Evolutionary conservation across 1,140 invertebrate species (phyloP).

Genomic region (Lasioglossum albipes): DNA sequence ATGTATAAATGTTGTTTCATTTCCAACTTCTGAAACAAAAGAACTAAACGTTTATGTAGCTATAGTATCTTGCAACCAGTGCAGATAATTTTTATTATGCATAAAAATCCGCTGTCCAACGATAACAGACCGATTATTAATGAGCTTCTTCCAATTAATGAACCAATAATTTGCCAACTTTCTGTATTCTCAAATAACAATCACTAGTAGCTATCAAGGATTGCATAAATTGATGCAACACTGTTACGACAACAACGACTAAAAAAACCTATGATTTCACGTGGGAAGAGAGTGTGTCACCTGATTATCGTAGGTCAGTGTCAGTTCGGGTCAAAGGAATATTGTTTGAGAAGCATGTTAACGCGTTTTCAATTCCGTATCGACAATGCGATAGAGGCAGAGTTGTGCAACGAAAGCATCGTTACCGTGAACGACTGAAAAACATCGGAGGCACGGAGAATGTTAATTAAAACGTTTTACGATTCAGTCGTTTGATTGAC

Average conservation of each 20-base stretch:
- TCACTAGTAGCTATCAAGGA: not conserved
- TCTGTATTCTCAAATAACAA: not conserved
- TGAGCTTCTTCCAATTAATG: not conserved
- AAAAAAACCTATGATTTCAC: not conserved
- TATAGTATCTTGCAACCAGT: no score
- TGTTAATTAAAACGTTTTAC: conserved; percentile 23
- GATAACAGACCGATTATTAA: no score
- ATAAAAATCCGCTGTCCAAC: no score
- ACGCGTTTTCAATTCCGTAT: not conserved
- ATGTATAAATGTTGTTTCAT: no score
- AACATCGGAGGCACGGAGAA: not conserved
- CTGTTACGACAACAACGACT: not conserved
- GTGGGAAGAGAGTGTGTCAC: not conserved
- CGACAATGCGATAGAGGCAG: not conserved
- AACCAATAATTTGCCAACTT: not conserved
- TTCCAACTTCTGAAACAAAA: no score
- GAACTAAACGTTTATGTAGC: no score
- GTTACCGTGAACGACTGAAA: not conserved
- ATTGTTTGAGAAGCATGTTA: not conserved
- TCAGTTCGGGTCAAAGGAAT: no score
- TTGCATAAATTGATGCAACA: not conserved
- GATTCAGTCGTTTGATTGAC: not conserved
- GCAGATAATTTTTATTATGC: no score
- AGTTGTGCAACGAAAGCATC: not conserved
- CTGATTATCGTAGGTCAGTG: not conserved